phyloP scores from a whole-genome alignment of 2,888 invertebrate genomes.

The Spodoptera littoralis region DNA sequence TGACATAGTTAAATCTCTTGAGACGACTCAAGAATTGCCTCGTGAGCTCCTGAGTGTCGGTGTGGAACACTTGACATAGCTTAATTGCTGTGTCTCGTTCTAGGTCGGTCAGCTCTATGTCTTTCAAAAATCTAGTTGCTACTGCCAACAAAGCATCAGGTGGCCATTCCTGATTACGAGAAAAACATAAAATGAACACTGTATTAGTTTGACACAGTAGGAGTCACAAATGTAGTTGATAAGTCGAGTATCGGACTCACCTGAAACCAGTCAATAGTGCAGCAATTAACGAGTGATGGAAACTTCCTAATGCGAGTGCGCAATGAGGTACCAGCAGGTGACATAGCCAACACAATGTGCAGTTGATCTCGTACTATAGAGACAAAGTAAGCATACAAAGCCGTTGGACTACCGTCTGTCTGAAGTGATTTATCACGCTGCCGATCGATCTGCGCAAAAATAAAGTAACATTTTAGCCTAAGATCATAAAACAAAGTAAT shows the following conservation, averaged over 20 bases:
- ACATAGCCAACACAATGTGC: slow-evolving; percentile 96
- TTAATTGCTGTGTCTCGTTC: slow-evolving; percentile 94
- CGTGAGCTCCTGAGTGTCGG: slow-evolving; percentile 93
- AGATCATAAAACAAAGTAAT: background rate
- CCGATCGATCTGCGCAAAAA: slow-evolving; percentile 91
- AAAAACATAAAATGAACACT: background rate
- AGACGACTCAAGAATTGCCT: slow-evolving; percentile 89
- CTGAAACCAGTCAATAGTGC: slow-evolving; percentile 99
- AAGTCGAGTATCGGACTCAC: slow-evolving; percentile 62
- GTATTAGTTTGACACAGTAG: too few relatives aligned
- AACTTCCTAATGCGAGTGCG: slow-evolving; percentile 95
- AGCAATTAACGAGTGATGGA: slow-evolving; percentile 97
- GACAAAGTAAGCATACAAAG: slow-evolving; percentile 97
- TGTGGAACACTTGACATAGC: slow-evolving; percentile 97
- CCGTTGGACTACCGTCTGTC: slow-evolving; percentile 97
- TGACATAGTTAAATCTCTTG: slow-evolving; percentile 95
- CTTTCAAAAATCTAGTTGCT: slow-evolving; percentile 94
- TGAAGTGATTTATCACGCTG: slow-evolving; percentile 95
- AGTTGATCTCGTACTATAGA: slow-evolving; percentile 96
- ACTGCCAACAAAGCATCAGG: slow-evolving; percentile 97
- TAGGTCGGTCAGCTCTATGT: slow-evolving; percentile 92
- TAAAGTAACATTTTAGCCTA: background rate
- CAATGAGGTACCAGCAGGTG: slow-evolving; percentile 96
- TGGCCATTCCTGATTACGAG: slow-evolving; percentile 93
- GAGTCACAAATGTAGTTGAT: too few relatives aligned